Evolutionary conservation across 2,797 vertebrate genomes (phyloP).

Genomic region (Tapirus indicus): DNA sequence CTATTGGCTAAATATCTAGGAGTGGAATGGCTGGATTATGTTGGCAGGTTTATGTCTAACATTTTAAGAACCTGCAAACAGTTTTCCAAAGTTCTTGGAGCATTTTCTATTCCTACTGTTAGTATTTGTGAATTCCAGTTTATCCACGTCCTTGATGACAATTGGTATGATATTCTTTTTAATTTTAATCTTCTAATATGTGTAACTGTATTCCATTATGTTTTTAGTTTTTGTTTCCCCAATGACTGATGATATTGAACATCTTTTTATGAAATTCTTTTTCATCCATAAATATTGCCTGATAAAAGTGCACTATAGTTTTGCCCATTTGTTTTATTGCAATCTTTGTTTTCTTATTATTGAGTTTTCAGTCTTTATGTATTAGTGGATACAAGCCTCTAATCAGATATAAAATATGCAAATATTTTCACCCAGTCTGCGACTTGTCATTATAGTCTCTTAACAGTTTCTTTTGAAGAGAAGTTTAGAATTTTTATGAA

Average conservation of each 20-base stretch:
- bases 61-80: not conserved
- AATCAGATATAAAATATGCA: not conserved
- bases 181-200: not conserved
- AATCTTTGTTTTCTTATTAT: not conserved
- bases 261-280: not conserved
- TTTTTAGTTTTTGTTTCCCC: not conserved
- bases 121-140: not conserved
- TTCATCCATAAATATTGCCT: not conserved
- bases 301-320: not conserved
- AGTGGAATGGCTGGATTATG: not conserved
- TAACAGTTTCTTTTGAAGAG: not conserved
- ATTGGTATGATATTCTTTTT: not conserved
- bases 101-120: not conserved
- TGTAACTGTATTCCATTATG: not conserved
- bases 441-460: not conserved
- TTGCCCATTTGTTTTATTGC: not conserved
- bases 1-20: not conserved
- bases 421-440: not conserved
- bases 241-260: not conserved
- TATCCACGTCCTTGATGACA: not conserved
- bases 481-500: slow-evolving; percentile 8
- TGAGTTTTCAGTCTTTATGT: not conserved
- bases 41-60: not conserved
- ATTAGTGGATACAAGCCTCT: not conserved
- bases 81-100: not conserved